phyloP scores from a whole-genome alignment of 2,797 vertebrate genomes.

The Rhodeus uyekii region DNA sequence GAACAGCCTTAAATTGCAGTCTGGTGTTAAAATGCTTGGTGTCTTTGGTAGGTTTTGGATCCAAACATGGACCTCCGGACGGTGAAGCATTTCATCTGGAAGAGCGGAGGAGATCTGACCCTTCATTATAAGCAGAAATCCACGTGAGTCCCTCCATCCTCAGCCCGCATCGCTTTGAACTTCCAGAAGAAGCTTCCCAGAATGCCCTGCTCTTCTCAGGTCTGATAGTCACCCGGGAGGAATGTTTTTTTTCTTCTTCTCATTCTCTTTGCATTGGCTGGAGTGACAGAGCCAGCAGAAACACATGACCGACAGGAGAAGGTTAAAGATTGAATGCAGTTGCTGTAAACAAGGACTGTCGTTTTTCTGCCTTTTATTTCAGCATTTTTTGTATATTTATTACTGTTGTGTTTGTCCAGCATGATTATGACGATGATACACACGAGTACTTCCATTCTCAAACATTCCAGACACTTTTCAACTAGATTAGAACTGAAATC shows the following conservation, averaged over 20 bases:
- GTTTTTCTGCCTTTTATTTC: slow-evolving; percentile 11
- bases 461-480: slow-evolving; percentile 3
- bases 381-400: background rate
- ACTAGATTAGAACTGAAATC: background rate
- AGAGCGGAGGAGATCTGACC: slow-evolving; percentile 97
- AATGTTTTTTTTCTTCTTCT: slow-evolving; percentile 23
- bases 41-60: slow-evolving; percentile 87
- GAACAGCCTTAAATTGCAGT: background rate
- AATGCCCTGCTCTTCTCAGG: slow-evolving; percentile 73
- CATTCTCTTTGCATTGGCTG: background rate
- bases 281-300: background rate
- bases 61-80: slow-evolving; percentile 99
- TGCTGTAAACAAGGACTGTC: background rate
- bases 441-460: background rate
- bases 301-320: background rate
- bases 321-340: background rate
- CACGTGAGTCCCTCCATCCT: slow-evolving; percentile 80
- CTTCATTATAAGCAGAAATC: slow-evolving; percentile 98
- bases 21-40: background rate
- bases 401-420: slow-evolving; percentile 11
- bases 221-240: slow-evolving; percentile 54
- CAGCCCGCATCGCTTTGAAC: slow-evolving; percentile 59
- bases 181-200: slow-evolving; percentile 61
- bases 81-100: slow-evolving; percentile 99
- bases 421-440: slow-evolving; percentile 8